Conservation (phyloP, 2,797 vertebrate species). For the Saxicola maurus region DNA sequence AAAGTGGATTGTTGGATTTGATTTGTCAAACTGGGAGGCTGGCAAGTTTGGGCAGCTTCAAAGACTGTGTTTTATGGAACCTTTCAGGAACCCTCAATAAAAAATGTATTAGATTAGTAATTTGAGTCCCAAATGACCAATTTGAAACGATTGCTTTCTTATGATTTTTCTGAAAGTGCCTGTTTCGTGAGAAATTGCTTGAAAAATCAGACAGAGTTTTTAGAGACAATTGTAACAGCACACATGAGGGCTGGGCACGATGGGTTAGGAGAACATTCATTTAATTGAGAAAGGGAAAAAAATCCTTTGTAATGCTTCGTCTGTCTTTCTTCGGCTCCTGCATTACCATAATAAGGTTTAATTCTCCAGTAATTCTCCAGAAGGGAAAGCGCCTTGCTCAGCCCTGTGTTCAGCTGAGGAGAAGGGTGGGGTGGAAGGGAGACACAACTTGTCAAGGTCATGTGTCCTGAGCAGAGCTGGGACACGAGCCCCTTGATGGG, state of each 20-base stretch:
- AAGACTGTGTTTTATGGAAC: slow-evolving; percentile 69
- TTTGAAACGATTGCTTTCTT: slow-evolving; percentile 72
- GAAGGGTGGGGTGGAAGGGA: background rate
- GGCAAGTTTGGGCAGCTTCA: slow-evolving; percentile 67
- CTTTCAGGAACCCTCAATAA: slow-evolving; percentile 71
- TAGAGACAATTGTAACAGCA: slow-evolving; percentile 57
- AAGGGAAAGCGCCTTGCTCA: background rate
- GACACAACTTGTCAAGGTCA: background rate
- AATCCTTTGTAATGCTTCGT: background rate
- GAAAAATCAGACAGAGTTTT: slow-evolving; percentile 62
- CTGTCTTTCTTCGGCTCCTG: background rate
- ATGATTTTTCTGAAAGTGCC: slow-evolving; percentile 73
- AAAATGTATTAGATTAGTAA: slow-evolving; percentile 75
- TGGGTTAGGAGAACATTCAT: slow-evolving; percentile 15
- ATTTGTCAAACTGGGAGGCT: slow-evolving; percentile 61
- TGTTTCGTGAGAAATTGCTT: slow-evolving; percentile 67
- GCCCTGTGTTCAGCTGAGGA: background rate
- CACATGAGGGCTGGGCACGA: background rate
- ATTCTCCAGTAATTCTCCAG: background rate
- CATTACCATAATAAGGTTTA: background rate
- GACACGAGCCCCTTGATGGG: background rate
- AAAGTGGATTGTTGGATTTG: slow-evolving; percentile 63
- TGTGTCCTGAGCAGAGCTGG: accelerated
- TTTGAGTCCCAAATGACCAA: slow-evolving; percentile 73
- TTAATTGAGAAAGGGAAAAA: slow-evolving; percentile 34